Evolutionary conservation across 2,797 vertebrate species (phyloP).

Genomic region (Rhinophrynus dorsalis): DNA sequence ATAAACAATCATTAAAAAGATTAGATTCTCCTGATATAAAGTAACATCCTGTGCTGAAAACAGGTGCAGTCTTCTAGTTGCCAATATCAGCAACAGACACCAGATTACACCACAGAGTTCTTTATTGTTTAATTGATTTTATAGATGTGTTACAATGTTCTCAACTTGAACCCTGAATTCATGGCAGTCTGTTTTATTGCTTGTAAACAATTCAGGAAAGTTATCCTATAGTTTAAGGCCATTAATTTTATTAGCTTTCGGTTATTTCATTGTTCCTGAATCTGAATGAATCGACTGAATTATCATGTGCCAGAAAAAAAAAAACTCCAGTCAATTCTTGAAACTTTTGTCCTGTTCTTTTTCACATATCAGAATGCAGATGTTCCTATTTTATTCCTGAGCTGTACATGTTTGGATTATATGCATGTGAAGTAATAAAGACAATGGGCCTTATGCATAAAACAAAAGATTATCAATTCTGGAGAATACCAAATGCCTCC

Average conservation of each 20-base stretch:
- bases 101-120: not conserved
- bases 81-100: conserved; percentile 18
- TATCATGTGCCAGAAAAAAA: conserved; percentile 10
- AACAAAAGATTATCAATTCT: no score
- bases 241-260: not conserved
- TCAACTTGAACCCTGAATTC: not conserved
- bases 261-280: not conserved
- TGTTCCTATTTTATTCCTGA: conserved; percentile 36
- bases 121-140: conserved; percentile 38
- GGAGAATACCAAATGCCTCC: no score
- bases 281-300: conserved; percentile 1
- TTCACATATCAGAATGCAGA: conserved; percentile 39
- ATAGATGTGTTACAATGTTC: conserved; percentile 30
- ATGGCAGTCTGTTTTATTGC: not conserved
- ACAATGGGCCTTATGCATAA: not conserved
- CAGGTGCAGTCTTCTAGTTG: conserved; percentile 21
- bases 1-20: conserved; percentile 34
- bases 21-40: conserved; percentile 44
- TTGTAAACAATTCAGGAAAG: conserved; percentile 1
- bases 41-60: conserved; percentile 15
- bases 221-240: not conserved
- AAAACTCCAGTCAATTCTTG: no score
- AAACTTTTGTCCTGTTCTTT: conserved; percentile 26
- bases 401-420: conserved; percentile 37
- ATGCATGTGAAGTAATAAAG: conserved; percentile 26